Conservation (phyloP, 1,140 invertebrate species). For the Drosophila trapezifrons region DNA sequence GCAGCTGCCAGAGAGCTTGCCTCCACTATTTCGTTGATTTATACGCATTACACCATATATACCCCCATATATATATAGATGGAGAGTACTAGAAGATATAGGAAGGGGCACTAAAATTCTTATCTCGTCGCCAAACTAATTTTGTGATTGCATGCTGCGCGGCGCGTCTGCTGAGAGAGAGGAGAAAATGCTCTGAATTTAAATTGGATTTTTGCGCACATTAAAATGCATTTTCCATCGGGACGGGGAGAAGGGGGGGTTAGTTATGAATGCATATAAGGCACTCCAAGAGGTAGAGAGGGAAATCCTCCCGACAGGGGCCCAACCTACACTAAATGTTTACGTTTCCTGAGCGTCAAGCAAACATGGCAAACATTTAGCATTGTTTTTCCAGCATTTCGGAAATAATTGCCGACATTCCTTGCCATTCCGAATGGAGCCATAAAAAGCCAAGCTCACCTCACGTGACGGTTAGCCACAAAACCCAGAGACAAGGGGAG, state of each 20-base stretch:
- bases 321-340: slow-evolving; percentile 74
- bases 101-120: slow-evolving; percentile 70
- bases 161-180: slow-evolving; percentile 31
- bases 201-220: slow-evolving; percentile 82
- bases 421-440: slow-evolving; percentile 52
- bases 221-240: slow-evolving; percentile 79
- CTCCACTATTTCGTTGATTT: slow-evolving; percentile 70
- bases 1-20: slow-evolving; percentile 45
- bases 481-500: slow-evolving; percentile 19
- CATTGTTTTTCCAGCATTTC: slow-evolving; percentile 68
- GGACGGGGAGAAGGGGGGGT: slow-evolving; percentile 10
- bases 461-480: slow-evolving; percentile 74
- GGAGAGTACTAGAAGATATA: not conserved
- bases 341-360: slow-evolving; percentile 76
- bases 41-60: slow-evolving; percentile 68
- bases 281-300: slow-evolving; percentile 2
- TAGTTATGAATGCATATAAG: slow-evolving; percentile 83
- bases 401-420: slow-evolving; percentile 74
- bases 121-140: slow-evolving; percentile 80
- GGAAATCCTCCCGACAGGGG: not conserved
- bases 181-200: slow-evolving; percentile 74
- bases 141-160: slow-evolving; percentile 79
- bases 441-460: slow-evolving; percentile 62
- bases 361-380: slow-evolving; percentile 74
- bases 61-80: not conserved